Conservation (phyloP, 2,888 invertebrate genomes). For the Nasonovia ribisnigri region DNA sequence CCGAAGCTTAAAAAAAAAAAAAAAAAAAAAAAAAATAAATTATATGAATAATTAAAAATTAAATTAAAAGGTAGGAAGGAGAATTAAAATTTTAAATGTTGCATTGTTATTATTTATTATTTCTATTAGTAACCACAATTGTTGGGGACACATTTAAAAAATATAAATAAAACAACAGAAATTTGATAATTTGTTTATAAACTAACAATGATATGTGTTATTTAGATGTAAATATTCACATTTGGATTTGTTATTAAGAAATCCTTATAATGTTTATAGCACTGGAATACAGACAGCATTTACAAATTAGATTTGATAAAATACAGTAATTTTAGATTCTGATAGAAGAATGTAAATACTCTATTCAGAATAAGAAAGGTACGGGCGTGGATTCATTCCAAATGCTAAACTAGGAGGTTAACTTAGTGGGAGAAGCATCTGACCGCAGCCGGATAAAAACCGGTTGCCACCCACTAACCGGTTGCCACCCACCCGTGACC, state of each 20-base stretch:
- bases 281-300: background rate
- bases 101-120: too few species aligned
- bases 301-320: background rate
- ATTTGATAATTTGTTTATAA: background rate
- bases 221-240: background rate
- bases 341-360: too few species aligned
- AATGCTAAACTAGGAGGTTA: too few species aligned
- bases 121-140: background rate
- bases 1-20: too few species aligned
- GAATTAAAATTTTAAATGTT: too few species aligned
- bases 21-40: background rate
- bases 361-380: too few species aligned
- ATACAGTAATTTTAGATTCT: too few species aligned
- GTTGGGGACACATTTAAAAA: background rate
- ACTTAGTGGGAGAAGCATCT: too few species aligned
- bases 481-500: too few species aligned
- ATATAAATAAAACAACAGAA: background rate
- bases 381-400: too few species aligned
- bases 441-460: too few species aligned
- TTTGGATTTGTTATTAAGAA: background rate
- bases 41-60: background rate
- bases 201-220: background rate
- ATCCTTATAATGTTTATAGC: background rate
- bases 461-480: too few species aligned
- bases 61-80: background rate